Percentiles rank a stretch among this genome's conserved stretches.
phyloP scores from a whole-genome alignment of 1,140 invertebrate genomes.

The Drosophila lacteicornis region DNA sequence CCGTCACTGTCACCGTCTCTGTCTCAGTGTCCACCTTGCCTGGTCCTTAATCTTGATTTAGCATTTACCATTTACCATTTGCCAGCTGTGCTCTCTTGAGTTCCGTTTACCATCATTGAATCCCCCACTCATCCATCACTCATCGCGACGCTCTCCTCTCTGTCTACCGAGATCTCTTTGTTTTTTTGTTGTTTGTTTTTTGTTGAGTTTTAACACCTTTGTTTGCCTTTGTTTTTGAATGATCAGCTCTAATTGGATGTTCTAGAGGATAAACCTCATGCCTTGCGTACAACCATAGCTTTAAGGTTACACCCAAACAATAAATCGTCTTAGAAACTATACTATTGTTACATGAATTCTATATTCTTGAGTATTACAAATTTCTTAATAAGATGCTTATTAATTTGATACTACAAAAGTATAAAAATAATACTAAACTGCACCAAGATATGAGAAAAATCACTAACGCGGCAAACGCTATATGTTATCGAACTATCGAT shows the following conservation, averaged over 20 bases:
- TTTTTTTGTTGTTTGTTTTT: constrained; percentile 26
- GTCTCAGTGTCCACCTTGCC: constrained; percentile 30
- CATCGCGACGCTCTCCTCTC: constrained; percentile 29
- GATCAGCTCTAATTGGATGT: constrained; percentile 3
- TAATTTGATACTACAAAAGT: too few species aligned
- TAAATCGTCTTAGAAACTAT: too few species aligned
- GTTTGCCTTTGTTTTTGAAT: constrained; percentile 5
- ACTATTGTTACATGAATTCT: too few species aligned
- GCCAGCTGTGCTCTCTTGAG: constrained; percentile 61
- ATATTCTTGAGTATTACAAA: too few species aligned
- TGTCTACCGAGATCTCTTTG: constrained; percentile 9
- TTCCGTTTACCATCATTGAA: constrained; percentile 39
- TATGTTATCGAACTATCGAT: too few species aligned
- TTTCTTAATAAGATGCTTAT: too few species aligned
- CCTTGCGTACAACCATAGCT: background rate
- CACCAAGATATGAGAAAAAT: too few species aligned
- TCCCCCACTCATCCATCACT: constrained; percentile 35
- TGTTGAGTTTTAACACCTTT: constrained; percentile 19
- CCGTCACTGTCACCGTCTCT: constrained; percentile 32
- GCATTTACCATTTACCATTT: constrained; percentile 8
- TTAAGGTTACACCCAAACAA: too few species aligned
- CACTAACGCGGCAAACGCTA: too few species aligned
- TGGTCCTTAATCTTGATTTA: constrained; percentile 41
- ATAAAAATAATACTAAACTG: too few species aligned
- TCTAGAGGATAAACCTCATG: background rate